Evolutionary conservation across 2,113 vertebrate genomes (phyloP).

Genomic region (Scatophagus argus): DNA sequence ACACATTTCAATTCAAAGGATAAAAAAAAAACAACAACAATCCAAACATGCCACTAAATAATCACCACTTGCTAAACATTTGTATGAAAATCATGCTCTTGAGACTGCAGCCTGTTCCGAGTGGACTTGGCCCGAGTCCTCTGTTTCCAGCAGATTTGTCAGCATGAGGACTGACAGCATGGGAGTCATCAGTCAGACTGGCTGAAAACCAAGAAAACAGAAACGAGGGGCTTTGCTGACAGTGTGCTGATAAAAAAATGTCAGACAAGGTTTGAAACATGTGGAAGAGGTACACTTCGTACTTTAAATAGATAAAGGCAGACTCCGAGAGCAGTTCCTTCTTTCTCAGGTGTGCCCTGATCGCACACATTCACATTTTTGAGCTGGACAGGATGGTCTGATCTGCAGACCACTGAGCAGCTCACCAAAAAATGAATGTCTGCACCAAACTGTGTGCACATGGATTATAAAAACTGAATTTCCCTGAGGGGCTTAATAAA

Average conservation of each 20-base stretch:
- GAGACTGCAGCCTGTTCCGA: neutral
- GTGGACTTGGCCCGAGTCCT: neutral
- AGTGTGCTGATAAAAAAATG: neutral
- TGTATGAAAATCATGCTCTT: neutral
- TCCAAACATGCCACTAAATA: neutral
- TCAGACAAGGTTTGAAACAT: neutral
- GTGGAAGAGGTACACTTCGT: too few species aligned
- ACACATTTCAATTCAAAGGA: neutral
- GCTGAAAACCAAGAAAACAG: slow-evolving; percentile 1
- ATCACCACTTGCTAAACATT: neutral
- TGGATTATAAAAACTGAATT: neutral
- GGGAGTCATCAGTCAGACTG: slow-evolving; percentile 1
- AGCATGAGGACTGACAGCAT: slow-evolving; percentile 3
- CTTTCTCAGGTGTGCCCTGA: too few species aligned
- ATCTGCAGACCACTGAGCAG: neutral
- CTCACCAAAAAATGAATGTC: neutral
- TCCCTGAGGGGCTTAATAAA: neutral
- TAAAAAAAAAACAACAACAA: neutral
- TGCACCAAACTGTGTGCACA: neutral
- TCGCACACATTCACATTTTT: neutral
- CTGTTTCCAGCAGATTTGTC: neutral
- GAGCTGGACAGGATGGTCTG: neutral
- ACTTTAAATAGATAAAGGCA: too few species aligned
- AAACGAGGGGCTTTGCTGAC: neutral
- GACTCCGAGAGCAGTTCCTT: too few species aligned